phyloP scores from a whole-genome alignment of 2,888 invertebrate species.

The Sesia bembeciformis region DNA sequence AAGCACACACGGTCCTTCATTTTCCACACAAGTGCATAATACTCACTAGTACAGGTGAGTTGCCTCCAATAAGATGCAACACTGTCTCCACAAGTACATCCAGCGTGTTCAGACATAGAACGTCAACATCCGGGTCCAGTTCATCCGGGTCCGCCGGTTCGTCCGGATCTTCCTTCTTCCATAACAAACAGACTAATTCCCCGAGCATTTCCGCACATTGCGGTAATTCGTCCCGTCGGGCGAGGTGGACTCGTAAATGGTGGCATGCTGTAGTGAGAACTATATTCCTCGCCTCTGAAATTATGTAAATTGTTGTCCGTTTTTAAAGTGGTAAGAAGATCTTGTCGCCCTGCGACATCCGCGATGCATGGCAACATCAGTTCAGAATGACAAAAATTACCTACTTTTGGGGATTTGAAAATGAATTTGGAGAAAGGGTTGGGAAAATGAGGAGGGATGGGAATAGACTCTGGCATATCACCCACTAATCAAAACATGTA shows the following conservation, averaged over 20 bases:
- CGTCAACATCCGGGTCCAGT: conserved; percentile 83
- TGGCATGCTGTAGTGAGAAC: conserved; percentile 88
- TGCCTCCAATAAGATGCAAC: conserved; percentile 85
- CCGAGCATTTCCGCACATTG: conserved; percentile 91
- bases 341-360: too few relatives aligned
- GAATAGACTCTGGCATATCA: too few relatives aligned
- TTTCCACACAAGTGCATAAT: not conserved
- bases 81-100: conserved; percentile 91
- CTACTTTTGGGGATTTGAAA: too few relatives aligned
- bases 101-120: conserved; percentile 84
- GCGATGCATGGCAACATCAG: too few relatives aligned
- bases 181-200: conserved; percentile 80
- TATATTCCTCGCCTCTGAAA: conserved; percentile 86
- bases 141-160: conserved; percentile 53
- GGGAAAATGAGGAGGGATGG: too few relatives aligned
- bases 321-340: too few relatives aligned
- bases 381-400: too few relatives aligned
- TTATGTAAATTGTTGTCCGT: not conserved
- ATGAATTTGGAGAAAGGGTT: too few relatives aligned
- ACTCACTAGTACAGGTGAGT: conserved; percentile 78
- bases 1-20: too few relatives aligned
- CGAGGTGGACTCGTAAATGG: conserved; percentile 88
- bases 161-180: conserved; percentile 70
- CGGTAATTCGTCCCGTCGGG: conserved; percentile 85
- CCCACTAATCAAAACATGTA: too few relatives aligned